Evolutionary conservation across 2,797 vertebrate species (phyloP), one percentile per base, ranked within the genome.

Genomic region (Takifugu rubripes): DNA sequence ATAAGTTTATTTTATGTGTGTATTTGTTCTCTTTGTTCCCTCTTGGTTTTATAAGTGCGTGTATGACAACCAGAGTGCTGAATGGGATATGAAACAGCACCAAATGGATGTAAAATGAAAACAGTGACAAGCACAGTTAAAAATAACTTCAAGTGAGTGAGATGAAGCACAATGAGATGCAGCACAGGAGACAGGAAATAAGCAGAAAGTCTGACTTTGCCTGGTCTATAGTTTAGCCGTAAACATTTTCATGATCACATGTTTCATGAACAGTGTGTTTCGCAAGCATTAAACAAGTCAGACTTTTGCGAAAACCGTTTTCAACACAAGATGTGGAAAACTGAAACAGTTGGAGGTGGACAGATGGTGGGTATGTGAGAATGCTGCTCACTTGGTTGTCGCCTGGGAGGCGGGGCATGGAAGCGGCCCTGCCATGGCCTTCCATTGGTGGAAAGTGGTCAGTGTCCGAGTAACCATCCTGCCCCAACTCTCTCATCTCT

Each of bases 351-450:
- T 76, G 66, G 52, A 40, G 54, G 54, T 60, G 56, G 60, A 65
- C 58, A 70, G 61, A 61, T 56, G 52, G 66, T 83, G 72, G 76
- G 81, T 83, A 83, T 86, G 85, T 87, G 90, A 90, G 91, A 89
- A 90, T 89, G 88, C 94, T 89, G 88, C 94, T 97, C 93, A 98
- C 95, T 96, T 98, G 96, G 92, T 96, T 95, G 86, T 97, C 94
- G 46, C 94, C 95, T n/a, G 95, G 94, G 79, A 98, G 93, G 80
- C 96, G 93, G 60, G 96, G 96, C 96, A 97, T 97, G 90, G 96
- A 98, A 88, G 94, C 93, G 16, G 95, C 95, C 70, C 95, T 93
- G 88, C 94, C 90, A 56, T 97, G 94, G 70, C 95, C 95, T 91
- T 97, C 95, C 92, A 93, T 93, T 87, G 94, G 94, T 85, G 94